Evolutionary conservation across 2,797 vertebrate genomes (phyloP), one percentile per base, ranked within the genome.

Genomic region (Naso thynnoides): DNA sequence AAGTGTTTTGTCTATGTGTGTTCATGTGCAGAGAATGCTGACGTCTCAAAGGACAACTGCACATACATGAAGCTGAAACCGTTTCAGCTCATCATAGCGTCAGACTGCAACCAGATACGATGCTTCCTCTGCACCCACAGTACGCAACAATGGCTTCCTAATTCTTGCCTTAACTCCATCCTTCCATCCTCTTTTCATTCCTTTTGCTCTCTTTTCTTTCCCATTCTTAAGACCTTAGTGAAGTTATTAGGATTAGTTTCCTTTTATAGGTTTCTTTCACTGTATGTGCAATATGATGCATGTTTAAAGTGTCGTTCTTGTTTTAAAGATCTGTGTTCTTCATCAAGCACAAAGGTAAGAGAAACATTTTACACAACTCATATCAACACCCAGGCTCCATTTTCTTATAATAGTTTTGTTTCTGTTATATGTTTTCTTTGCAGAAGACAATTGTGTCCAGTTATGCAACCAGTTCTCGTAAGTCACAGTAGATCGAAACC

Each of bases 41-140:
- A 65, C 1, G 0, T 41, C 55, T 71, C 54, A 48, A 36, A 23
- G 47, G 36, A 49, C 0, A 26, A 18, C 6, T 95, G 95, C 84
- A 83, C 72, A 16, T 93, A 92, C 78, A 52, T 95, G 79, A 86
- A 67, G 64, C 70, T 85, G 66, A 80, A 90, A 57, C 91, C 93
- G 31, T 77, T 93, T 52, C 63, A 85, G 48, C 36, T 93, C 57
- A 14, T 85, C 63, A 33, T 39, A 38, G 85, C 83, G 13, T 73
- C 88, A 18, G 36, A 90, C 70, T 95, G 95, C 76, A 77, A 57
- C 26, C 41, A 84, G 62, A 79, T n/a, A 69, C 79, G 86, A 23
- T 61, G 89, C 45, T 91, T 86, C 78, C 54, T 95, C 87, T 95
- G 95, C 87, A 86, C 52, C 4, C 58, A 83, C 68, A 86, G 94